Evolutionary conservation across 2,888 invertebrate species (phyloP).

Genomic region (Alviniconcha strummeri): DNA sequence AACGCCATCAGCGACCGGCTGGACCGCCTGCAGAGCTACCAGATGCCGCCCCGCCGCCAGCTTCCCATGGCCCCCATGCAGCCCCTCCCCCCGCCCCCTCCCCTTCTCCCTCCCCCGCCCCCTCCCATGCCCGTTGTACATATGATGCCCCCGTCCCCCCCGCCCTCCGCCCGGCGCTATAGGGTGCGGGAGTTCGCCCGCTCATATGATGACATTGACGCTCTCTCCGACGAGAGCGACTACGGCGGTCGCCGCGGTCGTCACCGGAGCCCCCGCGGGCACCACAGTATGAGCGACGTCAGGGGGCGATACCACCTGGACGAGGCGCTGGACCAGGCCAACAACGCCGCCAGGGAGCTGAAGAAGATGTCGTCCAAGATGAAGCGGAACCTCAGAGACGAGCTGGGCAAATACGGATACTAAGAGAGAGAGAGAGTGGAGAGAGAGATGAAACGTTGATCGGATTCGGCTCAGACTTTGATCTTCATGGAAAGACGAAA

Average conservation of each 20-base stretch:
- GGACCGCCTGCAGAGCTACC: slow-evolving; percentile 58
- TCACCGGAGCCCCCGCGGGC: not conserved
- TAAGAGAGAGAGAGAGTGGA: not conserved
- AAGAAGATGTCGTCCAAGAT: slow-evolving; percentile 63
- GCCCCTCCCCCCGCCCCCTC: slow-evolving; percentile 40
- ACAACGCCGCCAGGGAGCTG: slow-evolving; percentile 57
- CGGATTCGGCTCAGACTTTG: too few species aligned
- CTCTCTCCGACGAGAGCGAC: slow-evolving; percentile 55
- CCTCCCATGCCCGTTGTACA: not conserved
- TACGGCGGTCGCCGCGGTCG: slow-evolving; percentile 49
- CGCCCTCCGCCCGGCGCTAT: slow-evolving; percentile 45
- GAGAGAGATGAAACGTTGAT: too few species aligned
- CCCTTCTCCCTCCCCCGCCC: slow-evolving; percentile 22
- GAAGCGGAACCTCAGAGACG: slow-evolving; percentile 62
- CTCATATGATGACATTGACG: slow-evolving; percentile 55
- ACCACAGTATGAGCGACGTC: slow-evolving; percentile 35
- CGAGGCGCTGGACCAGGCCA: slow-evolving; percentile 59
- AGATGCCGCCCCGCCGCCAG: slow-evolving; percentile 51
- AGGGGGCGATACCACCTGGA: slow-evolving; percentile 56
- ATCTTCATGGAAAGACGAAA: too few species aligned
- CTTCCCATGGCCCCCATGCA: slow-evolving; percentile 39
- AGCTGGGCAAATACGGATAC: slow-evolving; percentile 46
- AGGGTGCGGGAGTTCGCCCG: slow-evolving; percentile 52
- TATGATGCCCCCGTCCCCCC: slow-evolving; percentile 47
- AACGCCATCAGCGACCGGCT: slow-evolving; percentile 59